These are phyloP conservation scores for Equus quagga DNA, from an alignment of 2,113 vertebrate genomes.

Conservation along the genomic window DNA sequence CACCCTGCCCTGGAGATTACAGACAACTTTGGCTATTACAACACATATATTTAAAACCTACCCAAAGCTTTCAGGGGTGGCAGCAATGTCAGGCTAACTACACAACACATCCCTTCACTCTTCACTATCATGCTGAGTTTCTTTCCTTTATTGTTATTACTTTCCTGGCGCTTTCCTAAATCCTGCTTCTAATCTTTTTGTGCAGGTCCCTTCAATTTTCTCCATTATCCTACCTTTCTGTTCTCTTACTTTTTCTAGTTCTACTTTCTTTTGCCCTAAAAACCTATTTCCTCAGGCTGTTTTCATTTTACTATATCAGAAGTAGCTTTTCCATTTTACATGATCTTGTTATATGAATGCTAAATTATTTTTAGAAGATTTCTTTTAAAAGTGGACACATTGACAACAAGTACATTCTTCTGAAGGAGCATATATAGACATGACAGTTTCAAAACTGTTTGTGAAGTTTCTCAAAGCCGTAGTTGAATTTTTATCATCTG, in stretches of 20 bases:
- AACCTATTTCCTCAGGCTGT: neutral
- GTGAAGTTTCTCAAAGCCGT: neutral
- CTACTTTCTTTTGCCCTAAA: neutral
- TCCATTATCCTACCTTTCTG: neutral
- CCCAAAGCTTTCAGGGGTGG: neutral
- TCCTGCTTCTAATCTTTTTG: neutral
- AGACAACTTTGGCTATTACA: neutral
- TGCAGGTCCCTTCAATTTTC: neutral
- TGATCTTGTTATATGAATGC: conserved; percentile 1
- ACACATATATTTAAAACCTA: neutral
- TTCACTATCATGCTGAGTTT: neutral
- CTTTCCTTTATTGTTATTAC: neutral
- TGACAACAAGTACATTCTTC: neutral
- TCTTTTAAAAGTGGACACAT: neutral
- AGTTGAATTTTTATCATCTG: neutral
- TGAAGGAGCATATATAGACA: neutral
- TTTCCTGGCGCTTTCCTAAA: neutral
- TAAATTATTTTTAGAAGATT: conserved; percentile 5
- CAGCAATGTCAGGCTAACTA: neutral
- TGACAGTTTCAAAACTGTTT: neutral
- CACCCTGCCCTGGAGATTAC: neutral
- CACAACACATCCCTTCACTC: neutral
- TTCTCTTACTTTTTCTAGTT: neutral
- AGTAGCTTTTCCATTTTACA: neutral
- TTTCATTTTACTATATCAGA: neutral